A percentile compares a stretch with the other conserved stretches of the same genome.
Evolutionary conservation across 2,113 vertebrate species (phyloP).

Genomic region (Rhombomys opimus): DNA sequence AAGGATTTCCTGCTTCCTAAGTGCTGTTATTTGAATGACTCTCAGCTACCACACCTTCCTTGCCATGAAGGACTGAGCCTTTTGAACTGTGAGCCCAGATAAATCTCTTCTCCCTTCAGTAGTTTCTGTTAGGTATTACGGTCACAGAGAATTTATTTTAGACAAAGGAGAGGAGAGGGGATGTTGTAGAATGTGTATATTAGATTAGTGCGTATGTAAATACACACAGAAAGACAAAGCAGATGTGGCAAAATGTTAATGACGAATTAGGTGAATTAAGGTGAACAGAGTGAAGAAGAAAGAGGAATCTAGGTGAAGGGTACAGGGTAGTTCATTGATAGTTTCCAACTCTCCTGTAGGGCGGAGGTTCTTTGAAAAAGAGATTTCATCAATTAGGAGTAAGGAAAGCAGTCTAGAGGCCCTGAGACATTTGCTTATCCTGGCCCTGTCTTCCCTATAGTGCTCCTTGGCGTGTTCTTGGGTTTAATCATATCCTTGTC

Average conservation of each 20-base stretch:
- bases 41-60: not conserved
- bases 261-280: not conserved
- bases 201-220: not conserved
- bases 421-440: not conserved
- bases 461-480: not conserved
- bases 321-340: not conserved
- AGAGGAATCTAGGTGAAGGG: not conserved
- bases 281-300: not conserved
- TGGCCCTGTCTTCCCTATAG: rapidly evolving
- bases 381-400: not conserved
- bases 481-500: not conserved
- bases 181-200: not conserved
- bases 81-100: not conserved
- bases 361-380: conserved; percentile 19
- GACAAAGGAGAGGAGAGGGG: not conserved
- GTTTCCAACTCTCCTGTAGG: not conserved
- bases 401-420: not conserved
- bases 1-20: not conserved
- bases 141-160: conserved; percentile 20
- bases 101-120: not conserved
- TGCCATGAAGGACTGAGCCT: not conserved
- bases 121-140: not conserved
- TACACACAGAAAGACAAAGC: not conserved
- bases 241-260: not conserved
- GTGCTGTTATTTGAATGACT: too few species aligned